Conservation (phyloP, 2,797 vertebrate genomes). For the Choloepus didactylus region DNA sequence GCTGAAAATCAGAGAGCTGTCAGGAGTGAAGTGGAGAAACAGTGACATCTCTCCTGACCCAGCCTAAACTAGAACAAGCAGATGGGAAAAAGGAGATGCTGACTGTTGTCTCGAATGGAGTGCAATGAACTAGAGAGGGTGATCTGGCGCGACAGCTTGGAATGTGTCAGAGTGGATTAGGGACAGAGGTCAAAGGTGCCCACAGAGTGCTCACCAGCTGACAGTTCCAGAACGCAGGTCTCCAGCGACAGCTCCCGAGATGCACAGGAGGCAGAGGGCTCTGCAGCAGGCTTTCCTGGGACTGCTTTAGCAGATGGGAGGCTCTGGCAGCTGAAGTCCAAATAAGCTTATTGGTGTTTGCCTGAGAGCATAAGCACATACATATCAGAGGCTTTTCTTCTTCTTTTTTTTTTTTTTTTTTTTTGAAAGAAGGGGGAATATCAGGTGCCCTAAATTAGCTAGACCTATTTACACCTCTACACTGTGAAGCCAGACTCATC, state of each 20-base stretch:
- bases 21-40: conserved; percentile 66
- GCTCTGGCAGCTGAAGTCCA: background rate
- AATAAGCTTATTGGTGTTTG: background rate
- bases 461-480: background rate
- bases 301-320: conserved; percentile 51
- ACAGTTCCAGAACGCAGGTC: conserved; percentile 71
- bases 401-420: background rate
- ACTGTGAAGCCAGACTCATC: background rate
- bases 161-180: conserved; percentile 77
- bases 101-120: conserved; percentile 37
- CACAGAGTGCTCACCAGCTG: conserved; percentile 44
- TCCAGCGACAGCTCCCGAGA: conserved; percentile 24
- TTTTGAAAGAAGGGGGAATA: background rate
- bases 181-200: conserved; percentile 78
- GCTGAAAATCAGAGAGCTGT: conserved; percentile 74
- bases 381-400: background rate
- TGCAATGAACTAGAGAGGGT: conserved; percentile 70
- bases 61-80: conserved; percentile 68
- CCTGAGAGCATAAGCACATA: background rate
- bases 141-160: conserved; percentile 60
- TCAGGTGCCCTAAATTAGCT: conserved; percentile 3
- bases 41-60: conserved; percentile 79
- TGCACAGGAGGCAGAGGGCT: background rate
- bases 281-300: background rate
- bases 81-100: conserved; percentile 65